These are phyloP conservation scores for Nemapogon koenigi DNA, from an alignment of 2,888 invertebrate genomes.

Conservation along the genomic window DNA sequence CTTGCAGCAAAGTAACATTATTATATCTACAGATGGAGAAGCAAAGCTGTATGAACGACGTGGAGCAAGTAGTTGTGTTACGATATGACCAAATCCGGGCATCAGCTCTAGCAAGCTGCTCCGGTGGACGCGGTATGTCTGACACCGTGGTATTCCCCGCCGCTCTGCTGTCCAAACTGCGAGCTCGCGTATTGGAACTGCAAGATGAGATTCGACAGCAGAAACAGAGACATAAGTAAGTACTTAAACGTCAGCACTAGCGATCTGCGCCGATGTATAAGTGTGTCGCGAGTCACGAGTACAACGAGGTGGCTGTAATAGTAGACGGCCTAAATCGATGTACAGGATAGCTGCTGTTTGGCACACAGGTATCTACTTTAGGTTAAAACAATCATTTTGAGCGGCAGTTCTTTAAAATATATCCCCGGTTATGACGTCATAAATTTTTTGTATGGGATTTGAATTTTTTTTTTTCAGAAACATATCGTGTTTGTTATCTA, in stretches of 20 bases:
- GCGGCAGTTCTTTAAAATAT: too few species aligned
- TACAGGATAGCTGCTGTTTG: too few species aligned
- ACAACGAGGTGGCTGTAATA: too few species aligned
- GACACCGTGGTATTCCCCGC: constrained; percentile 71
- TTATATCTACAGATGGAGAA: constrained; percentile 64
- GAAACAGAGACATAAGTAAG: constrained; percentile 66
- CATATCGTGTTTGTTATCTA: too few species aligned
- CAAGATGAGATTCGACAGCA: constrained; percentile 70
- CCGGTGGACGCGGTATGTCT: constrained; percentile 39
- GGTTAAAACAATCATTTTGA: too few species aligned
- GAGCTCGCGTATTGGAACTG: constrained; percentile 69
- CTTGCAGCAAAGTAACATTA: background rate
- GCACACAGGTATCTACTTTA: too few species aligned
- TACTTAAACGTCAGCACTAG: constrained; percentile 4
- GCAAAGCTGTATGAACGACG: constrained; percentile 79
- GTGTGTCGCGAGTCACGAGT: too few species aligned
- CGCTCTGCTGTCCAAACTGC: constrained; percentile 58
- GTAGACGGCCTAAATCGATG: too few species aligned
- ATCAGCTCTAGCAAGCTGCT: constrained; percentile 43
- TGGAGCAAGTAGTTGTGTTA: constrained; percentile 72
- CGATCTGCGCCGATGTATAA: too few species aligned
- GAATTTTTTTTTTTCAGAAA: too few species aligned
- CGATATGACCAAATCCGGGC: constrained; percentile 72
- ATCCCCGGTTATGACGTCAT: too few species aligned
- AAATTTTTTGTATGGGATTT: too few species aligned